A percentile compares a stretch with the other conserved stretches of the same genome.
Evolutionary conservation across 37 sponge, comb jelly and placozoan genomes (phyloP).

Genomic region (Dysidea cf. avara): DNA sequence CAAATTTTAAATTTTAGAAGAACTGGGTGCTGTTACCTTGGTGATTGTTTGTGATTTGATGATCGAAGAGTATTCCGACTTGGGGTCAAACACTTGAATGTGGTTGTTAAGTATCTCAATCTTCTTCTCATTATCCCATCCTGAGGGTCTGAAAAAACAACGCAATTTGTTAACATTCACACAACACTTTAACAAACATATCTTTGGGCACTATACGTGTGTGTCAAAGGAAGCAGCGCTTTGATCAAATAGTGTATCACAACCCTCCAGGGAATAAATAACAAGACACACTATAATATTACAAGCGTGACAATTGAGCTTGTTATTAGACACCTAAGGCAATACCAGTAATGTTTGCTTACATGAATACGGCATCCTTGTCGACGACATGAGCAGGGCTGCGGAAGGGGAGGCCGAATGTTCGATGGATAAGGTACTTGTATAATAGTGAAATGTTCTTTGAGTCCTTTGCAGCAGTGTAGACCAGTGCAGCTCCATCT

Average conservation of each 20-base stretch:
- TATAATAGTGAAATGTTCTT: slow-evolving; percentile 80
- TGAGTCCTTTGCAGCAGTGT: slow-evolving; percentile 80
- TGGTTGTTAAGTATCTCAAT: slow-evolving; percentile 88
- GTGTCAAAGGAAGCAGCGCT: too few species aligned
- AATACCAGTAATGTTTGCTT: too few species aligned
- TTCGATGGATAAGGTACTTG: slow-evolving; percentile 88
- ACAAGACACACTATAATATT: too few species aligned
- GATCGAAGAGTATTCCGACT: slow-evolving; percentile 46
- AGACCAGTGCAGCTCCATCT: slow-evolving; percentile 97
- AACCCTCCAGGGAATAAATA: too few species aligned
- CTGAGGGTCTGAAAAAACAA: slow-evolving; percentile 80
- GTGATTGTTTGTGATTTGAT: slow-evolving; percentile 60
- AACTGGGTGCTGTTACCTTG: slow-evolving; percentile 8
- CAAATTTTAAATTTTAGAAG: too few species aligned
- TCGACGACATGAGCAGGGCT: slow-evolving; percentile 85
- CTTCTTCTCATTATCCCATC: slow-evolving; percentile 97
- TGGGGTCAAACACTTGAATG: slow-evolving; percentile 61
- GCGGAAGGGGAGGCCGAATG: slow-evolving; percentile 81
- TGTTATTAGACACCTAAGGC: too few species aligned
- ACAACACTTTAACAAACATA: too few species aligned
- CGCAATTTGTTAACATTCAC: too few species aligned
- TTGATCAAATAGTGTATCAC: too few species aligned
- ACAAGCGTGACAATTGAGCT: too few species aligned
- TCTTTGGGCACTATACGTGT: too few species aligned
- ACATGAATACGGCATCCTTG: slow-evolving; percentile 93